Percentiles rank a stretch among this genome's conserved stretches.
Evolutionary conservation across 92 coral and sea anemone species (phyloP).

Genomic region (Umimayanthus chanpuru): DNA sequence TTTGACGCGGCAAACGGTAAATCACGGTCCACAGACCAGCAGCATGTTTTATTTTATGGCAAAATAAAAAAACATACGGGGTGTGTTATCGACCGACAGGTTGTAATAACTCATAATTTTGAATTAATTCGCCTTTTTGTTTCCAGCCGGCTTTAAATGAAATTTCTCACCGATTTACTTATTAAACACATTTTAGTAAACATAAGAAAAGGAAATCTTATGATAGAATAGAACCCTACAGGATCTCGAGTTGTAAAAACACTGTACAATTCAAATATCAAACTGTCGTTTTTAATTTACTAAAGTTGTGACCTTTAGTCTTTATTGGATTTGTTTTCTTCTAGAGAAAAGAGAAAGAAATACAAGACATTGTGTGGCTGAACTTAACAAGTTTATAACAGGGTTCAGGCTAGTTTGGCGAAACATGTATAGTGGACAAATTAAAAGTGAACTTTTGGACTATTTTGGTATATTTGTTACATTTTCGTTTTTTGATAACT

Average conservation of each 20-base stretch:
- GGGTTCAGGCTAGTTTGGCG: background rate
- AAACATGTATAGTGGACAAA: background rate
- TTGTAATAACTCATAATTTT: background rate
- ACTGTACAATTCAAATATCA: background rate
- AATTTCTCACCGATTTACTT: background rate
- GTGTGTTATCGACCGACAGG: background rate
- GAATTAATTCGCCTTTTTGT: background rate
- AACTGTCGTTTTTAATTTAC: background rate
- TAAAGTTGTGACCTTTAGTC: background rate
- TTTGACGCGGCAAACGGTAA: background rate
- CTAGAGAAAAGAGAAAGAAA: background rate
- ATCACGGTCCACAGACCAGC: background rate
- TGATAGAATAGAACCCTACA: background rate
- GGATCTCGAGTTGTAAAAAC: background rate
- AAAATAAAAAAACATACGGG: too few species aligned
- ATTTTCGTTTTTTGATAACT: background rate
- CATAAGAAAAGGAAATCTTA: background rate
- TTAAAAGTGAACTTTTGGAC: background rate
- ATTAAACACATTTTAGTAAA: constrained; percentile 12
- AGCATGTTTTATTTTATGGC: background rate
- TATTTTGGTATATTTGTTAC: background rate
- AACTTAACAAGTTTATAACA: background rate
- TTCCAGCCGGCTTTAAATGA: background rate
- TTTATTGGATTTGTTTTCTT: background rate
- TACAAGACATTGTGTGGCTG: background rate